Conservation (phyloP, 2,113 vertebrate genomes). For the Gobius niger region DNA sequence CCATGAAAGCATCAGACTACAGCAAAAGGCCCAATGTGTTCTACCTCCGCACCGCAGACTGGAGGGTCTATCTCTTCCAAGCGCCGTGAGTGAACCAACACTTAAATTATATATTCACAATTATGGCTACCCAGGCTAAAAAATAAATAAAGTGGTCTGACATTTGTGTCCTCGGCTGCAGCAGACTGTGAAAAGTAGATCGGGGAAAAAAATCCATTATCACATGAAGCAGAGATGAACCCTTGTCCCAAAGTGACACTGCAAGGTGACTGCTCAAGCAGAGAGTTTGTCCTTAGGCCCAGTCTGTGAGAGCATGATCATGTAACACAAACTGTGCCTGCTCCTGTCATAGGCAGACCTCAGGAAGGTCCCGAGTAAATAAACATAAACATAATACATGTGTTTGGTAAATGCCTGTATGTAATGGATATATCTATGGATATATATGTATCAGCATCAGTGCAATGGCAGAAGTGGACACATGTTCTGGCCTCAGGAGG, state of each 20-base stretch:
- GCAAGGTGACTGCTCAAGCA: slow-evolving; percentile 9
- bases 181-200: background rate
- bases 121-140: background rate
- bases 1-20: slow-evolving; percentile 92
- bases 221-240: slow-evolving; percentile 9
- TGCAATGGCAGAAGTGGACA: slow-evolving; percentile 64
- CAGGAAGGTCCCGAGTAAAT: slow-evolving; percentile 12
- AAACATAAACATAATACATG: slow-evolving; percentile 11
- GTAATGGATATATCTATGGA: background rate
- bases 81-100: slow-evolving; percentile 81
- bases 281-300: background rate
- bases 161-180: background rate
- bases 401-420: background rate
- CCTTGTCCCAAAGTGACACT: slow-evolving; percentile 5
- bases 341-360: background rate
- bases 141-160: background rate
- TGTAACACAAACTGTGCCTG: slow-evolving; percentile 15
- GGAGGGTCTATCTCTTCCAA: slow-evolving; percentile 98
- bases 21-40: slow-evolving; percentile 96
- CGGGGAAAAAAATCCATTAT: slow-evolving; percentile 2
- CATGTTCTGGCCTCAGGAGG: slow-evolving; percentile 63
- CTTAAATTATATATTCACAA: slow-evolving; percentile 3
- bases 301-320: slow-evolving; percentile 13
- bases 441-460: slow-evolving; percentile 43
- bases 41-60: slow-evolving; percentile 97